phyloP scores from a whole-genome alignment of 2,113 vertebrate species.

The Psilopogon haemacephalus region DNA sequence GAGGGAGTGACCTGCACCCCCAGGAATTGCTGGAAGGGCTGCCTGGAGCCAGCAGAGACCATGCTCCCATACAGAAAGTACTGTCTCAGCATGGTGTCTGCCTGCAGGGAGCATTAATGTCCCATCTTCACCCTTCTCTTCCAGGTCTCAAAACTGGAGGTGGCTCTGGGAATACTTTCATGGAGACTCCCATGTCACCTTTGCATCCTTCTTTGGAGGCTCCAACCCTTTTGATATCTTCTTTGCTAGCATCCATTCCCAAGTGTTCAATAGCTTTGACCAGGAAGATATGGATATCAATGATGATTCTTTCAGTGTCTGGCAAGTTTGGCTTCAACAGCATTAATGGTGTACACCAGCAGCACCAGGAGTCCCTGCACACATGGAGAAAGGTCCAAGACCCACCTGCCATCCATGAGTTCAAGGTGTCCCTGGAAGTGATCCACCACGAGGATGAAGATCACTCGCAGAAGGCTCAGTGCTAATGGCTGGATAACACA shows the following conservation, averaged over 20 bases:
- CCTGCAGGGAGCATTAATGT: neutral
- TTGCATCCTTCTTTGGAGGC: slow-evolving; percentile 96
- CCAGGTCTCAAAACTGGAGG: slow-evolving; percentile 93
- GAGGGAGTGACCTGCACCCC: neutral
- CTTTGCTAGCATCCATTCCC: slow-evolving; percentile 88
- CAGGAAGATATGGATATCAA: slow-evolving; percentile 87
- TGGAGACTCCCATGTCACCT: slow-evolving; percentile 95
- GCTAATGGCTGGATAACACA: slow-evolving; percentile 89
- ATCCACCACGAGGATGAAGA: slow-evolving; percentile 98
- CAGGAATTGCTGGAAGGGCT: neutral
- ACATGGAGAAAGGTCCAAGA: slow-evolving; percentile 88
- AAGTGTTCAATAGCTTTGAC: slow-evolving; percentile 87
- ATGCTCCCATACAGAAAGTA: rapidly evolving
- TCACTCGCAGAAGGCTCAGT: slow-evolving; percentile 91
- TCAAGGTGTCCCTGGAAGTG: slow-evolving; percentile 95
- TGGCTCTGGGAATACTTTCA: slow-evolving; percentile 91
- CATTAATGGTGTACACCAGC: slow-evolving; percentile 87
- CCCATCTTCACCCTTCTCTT: slow-evolving; percentile 19
- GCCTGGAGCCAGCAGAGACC: neutral
- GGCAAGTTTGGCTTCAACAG: slow-evolving; percentile 90
- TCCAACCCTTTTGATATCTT: slow-evolving; percentile 98
- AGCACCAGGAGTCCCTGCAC: slow-evolving; percentile 85
- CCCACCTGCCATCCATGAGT: slow-evolving; percentile 93
- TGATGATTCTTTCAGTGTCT: slow-evolving; percentile 88
- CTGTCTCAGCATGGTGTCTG: rapidly evolving